Evolutionary conservation across 2,888 invertebrate genomes (phyloP).

Genomic region (Euclidia mi): DNA sequence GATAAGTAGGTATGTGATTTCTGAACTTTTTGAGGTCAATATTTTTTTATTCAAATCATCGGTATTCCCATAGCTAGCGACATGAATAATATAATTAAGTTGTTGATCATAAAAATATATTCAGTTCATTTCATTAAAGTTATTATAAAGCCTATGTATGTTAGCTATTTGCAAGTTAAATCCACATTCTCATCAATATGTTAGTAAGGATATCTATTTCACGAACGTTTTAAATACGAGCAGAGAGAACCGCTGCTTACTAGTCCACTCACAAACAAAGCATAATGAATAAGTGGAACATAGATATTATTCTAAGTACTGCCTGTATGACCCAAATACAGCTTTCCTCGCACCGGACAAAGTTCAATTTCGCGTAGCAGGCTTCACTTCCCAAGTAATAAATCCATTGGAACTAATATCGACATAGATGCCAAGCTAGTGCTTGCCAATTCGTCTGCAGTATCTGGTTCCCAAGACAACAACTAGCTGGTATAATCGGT

Average conservation of each 20-base stretch:
- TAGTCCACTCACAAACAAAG: constrained; percentile 47
- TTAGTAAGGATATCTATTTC: background rate
- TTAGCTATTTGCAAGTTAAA: too few relatives aligned
- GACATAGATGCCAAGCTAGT: constrained; percentile 53
- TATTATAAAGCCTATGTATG: too few relatives aligned
- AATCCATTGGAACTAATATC: constrained; percentile 58
- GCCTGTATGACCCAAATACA: constrained; percentile 40
- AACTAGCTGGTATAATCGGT: constrained; percentile 42
- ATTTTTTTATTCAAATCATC: too few relatives aligned
- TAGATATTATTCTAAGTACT: constrained; percentile 31
- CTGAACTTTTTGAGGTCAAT: too few relatives aligned
- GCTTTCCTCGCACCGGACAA: constrained; percentile 36
- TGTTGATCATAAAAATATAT: too few relatives aligned
- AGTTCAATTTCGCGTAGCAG: constrained; percentile 40
- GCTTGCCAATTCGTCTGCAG: constrained; percentile 56
- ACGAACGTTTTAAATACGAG: background rate
- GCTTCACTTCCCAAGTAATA: constrained; percentile 43
- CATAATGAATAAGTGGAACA: constrained; percentile 41
- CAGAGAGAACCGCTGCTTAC: constrained; percentile 30
- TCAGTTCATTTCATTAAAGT: too few relatives aligned
- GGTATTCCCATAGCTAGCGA: too few relatives aligned
- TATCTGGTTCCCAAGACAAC: constrained; percentile 54
- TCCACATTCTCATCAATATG: too few relatives aligned
- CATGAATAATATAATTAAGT: too few relatives aligned
- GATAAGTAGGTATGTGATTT: too few relatives aligned